Conservation (phyloP, 53 echinoderm and acorn worm species). For the Temnopleurus reevesii region DNA sequence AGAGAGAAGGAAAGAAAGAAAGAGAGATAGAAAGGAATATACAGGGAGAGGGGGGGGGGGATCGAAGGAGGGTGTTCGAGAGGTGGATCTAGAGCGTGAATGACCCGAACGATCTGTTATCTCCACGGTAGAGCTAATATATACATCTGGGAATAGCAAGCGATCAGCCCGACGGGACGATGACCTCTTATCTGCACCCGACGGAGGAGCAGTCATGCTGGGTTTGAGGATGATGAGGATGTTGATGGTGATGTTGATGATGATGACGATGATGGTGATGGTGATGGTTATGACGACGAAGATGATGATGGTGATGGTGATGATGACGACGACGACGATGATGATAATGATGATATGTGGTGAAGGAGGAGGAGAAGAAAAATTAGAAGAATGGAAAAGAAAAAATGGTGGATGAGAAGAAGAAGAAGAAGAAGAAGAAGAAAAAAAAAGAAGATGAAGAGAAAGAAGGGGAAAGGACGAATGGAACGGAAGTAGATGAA, state of each 20-base stretch:
- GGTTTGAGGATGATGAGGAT: neutral
- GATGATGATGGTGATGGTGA: constrained; percentile 15
- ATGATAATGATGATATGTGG: neutral
- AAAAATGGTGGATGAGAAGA: too few relatives aligned
- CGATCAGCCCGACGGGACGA: neutral
- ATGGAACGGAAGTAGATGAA: too few relatives aligned
- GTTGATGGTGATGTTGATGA: neutral
- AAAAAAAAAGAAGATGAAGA: too few relatives aligned
- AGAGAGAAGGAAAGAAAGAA: too few relatives aligned
- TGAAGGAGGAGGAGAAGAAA: neutral
- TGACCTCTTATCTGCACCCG: neutral
- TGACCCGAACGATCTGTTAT: constrained; percentile 32
- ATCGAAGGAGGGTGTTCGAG: neutral
- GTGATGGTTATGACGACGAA: constrained; percentile 1
- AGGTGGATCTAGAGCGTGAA: neutral
- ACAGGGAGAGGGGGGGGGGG: too few relatives aligned
- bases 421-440: too few relatives aligned
- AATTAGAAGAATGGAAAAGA: neutral
- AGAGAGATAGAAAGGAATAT: neutral
- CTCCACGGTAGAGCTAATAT: constrained; percentile 15
- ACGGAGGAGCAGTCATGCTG: neutral
- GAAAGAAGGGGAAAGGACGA: too few relatives aligned
- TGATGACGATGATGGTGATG: neutral
- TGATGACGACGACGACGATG: neutral
- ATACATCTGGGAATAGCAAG: neutral